Evolutionary conservation across 2,888 invertebrate genomes (phyloP).

Genomic region (Dione vanillae): DNA sequence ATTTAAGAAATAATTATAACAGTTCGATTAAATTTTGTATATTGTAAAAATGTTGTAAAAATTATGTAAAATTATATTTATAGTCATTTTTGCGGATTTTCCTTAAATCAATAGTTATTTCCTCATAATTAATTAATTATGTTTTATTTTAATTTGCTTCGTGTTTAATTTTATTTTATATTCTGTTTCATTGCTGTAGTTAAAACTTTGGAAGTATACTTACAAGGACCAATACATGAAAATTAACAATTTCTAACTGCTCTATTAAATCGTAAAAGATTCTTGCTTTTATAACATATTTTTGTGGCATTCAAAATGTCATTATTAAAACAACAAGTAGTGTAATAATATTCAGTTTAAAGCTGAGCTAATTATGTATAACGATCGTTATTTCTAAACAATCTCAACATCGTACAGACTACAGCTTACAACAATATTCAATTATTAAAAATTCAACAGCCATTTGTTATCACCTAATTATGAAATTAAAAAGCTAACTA

Average conservation of each 20-base stretch:
- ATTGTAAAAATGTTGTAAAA: background rate
- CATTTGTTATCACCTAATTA: slow-evolving; percentile 73
- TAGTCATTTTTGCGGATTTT: background rate
- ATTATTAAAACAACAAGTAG: background rate
- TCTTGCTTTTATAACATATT: no score
- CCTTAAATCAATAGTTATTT: background rate
- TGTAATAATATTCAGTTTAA: slow-evolving; percentile 59
- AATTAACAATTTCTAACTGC: no score
- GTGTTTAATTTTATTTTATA: no score
- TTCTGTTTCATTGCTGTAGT: no score
- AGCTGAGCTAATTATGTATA: slow-evolving; percentile 58
- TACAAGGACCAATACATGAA: background rate
- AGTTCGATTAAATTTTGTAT: background rate
- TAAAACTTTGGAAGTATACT: no score
- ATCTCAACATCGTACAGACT: slow-evolving; percentile 61
- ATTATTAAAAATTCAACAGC: slow-evolving; percentile 78
- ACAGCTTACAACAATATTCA: slow-evolving; percentile 73
- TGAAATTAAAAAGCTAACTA: slow-evolving; percentile 29
- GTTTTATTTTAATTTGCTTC: background rate
- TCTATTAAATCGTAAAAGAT: no score
- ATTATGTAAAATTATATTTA: slow-evolving; percentile 14
- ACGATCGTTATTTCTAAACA: slow-evolving; percentile 58
- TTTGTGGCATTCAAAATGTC: no score
- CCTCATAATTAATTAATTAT: background rate
- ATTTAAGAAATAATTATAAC: background rate